These are phyloP conservation scores for Hylaea fasciaria DNA, from an alignment of 2,888 invertebrate genomes.

Conservation along the genomic window DNA sequence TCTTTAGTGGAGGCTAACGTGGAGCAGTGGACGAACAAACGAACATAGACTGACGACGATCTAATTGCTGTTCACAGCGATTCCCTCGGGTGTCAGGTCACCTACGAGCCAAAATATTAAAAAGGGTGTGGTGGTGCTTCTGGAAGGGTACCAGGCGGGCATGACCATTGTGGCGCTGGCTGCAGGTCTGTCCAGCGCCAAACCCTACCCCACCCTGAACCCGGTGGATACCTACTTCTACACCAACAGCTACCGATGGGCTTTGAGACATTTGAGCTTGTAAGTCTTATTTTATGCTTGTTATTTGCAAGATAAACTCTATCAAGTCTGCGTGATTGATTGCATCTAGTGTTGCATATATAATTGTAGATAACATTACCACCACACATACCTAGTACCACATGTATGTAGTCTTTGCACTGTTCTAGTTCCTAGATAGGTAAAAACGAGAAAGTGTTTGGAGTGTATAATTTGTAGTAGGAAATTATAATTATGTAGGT, in stretches of 20 bases:
- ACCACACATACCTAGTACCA: too few species aligned
- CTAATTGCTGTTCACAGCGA: constrained; percentile 46
- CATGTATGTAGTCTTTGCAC: too few species aligned
- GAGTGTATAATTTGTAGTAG: too few species aligned
- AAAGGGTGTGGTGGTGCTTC: constrained; percentile 55
- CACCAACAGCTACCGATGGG: constrained; percentile 66
- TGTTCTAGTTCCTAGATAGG: too few species aligned
- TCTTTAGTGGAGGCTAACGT: too few species aligned
- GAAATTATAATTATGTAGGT: too few species aligned
- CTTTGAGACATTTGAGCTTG: constrained; percentile 63
- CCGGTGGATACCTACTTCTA: constrained; percentile 60
- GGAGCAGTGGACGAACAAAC: too few species aligned
- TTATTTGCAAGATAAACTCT: background rate
- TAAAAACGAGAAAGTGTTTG: too few species aligned
- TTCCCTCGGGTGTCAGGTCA: constrained; percentile 22
- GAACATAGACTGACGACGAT: background rate
- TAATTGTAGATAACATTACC: too few species aligned
- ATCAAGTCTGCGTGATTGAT: too few species aligned
- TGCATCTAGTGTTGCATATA: too few species aligned
- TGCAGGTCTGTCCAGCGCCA: constrained; percentile 49
- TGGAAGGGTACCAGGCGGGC: constrained; percentile 61
- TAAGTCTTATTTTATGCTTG: constrained; percentile 47
- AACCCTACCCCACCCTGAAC: constrained; percentile 53
- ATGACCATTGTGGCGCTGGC: constrained; percentile 57
- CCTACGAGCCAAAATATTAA: constrained; percentile 49